Evolutionary conservation across 2,113 vertebrate species (phyloP), one percentile per base, ranked within the genome.

Genomic region (Hemibagrus wyckioides): DNA sequence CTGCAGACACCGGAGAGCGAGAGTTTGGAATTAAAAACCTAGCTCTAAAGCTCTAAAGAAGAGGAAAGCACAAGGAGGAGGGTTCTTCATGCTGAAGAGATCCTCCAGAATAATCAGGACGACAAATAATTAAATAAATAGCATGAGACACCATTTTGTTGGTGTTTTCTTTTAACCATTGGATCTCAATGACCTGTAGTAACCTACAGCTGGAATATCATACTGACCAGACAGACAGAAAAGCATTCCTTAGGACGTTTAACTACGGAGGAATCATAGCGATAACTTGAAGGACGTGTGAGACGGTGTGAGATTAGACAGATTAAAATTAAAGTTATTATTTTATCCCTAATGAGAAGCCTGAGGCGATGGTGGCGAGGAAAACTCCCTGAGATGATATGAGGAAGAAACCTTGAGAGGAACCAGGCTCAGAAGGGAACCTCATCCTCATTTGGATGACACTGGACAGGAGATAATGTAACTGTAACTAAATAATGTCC

Each of bases 1-100:
- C 88, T 88, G 89, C 83, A 90, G 91, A 92, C 90, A 63, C 87
- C 86, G 61, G 89, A 85, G 88, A 87, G 86, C 57, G 85, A 73
- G 87, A 61, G 21, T 77, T 85, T 73, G 57, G 56, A 87, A 87
- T 88, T 87, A 86, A 85, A 89, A 86, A n/a, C n/a, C n/a, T n/a
- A n/a, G 21, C 86, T 67, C 33, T 65, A 61, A 59, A 87, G 39
- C 1, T 2, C 69, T 41, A 73, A 44, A 75, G 41, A 4, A 44
- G 15, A 54, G 30, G 30, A 80, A 52, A 33, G 3, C 30, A 54
- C 15, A 28, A n/a, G 1, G 56, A 25, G 9, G 19, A 81, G 11
- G 7, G 54, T 80, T 59, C 28, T 36, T 21, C 28, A n/a, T n/a
- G 44, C 25, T 50, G 21, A 30, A 19, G 33, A 11, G 36, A 41